These are phyloP conservation scores for Nyctibius grandis DNA, from an alignment of 2,797 vertebrate genomes.

Conservation along the genomic window DNA sequence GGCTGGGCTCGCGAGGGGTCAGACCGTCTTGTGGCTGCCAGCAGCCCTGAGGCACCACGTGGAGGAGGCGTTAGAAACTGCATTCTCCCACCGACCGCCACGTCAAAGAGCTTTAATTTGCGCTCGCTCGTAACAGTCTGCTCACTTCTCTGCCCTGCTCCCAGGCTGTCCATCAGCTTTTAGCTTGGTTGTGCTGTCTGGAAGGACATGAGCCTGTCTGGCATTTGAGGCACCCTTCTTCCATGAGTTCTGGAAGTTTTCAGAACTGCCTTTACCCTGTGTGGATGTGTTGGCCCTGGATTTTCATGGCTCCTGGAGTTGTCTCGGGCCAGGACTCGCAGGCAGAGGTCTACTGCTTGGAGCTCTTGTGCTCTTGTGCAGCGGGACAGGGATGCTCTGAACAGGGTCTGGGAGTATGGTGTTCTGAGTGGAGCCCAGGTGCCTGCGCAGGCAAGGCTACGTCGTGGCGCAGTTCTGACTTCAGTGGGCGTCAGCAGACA, in stretches of 20 bases:
- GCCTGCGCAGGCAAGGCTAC: not conserved
- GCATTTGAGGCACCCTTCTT: not conserved
- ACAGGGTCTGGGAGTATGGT: not conserved
- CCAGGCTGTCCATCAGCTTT: not conserved
- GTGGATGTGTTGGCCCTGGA: accelerated
- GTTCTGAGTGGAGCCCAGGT: not conserved
- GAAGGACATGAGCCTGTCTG: not conserved
- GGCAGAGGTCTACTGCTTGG: not conserved
- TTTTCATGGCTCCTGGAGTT: not conserved
- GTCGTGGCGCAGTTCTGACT: not conserved
- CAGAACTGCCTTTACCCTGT: not conserved
- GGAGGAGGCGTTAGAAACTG: not conserved
- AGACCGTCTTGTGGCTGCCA: not conserved
- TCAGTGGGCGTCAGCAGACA: not conserved
- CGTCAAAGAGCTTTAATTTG: not conserved
- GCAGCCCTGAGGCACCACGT: not conserved
- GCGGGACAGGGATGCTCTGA: not conserved
- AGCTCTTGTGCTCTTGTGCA: not conserved
- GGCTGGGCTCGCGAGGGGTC: not conserved
- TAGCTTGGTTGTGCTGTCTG: not conserved
- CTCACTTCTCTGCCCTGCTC: not conserved
- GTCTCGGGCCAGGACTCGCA: not conserved
- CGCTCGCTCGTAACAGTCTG: not conserved
- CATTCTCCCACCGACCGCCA: not conserved
- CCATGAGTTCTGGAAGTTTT: not conserved